phyloP scores from a whole-genome alignment of 2,113 vertebrate genomes.

The Colinus virginianus region DNA sequence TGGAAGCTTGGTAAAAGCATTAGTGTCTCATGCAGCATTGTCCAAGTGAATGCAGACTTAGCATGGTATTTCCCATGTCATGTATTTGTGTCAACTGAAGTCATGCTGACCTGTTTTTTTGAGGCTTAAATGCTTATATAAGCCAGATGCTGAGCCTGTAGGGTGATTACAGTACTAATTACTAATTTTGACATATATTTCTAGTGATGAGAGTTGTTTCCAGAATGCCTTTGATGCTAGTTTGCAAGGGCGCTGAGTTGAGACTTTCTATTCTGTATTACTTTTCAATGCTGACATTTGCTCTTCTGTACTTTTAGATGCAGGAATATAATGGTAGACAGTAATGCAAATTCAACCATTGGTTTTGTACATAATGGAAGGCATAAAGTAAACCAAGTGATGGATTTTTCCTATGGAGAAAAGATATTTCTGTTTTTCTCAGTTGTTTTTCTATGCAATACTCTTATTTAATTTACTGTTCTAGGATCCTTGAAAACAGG shows the following conservation, averaged over 20 bases:
- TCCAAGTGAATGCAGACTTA: not conserved
- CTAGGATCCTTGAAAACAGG: not conserved
- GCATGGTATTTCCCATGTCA: not conserved
- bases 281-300: not conserved
- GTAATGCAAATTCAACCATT: slow-evolving; percentile 9
- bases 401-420: slow-evolving; percentile 35
- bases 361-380: slow-evolving; percentile 22
- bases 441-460: slow-evolving; percentile 2
- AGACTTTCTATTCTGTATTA: not conserved
- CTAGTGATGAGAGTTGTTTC: slow-evolving; percentile 14
- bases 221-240: slow-evolving; percentile 23
- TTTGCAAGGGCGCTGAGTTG: not conserved
- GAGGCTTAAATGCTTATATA: slow-evolving; percentile 10
- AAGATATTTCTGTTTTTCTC: slow-evolving; percentile 26
- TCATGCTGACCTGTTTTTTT: slow-evolving; percentile 30
- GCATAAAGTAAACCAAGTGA: not conserved
- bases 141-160: slow-evolving; percentile 19
- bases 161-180: slow-evolving; percentile 55
- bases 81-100: slow-evolving; percentile 1
- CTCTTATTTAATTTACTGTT: slow-evolving; percentile 32
- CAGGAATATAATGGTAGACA: not conserved
- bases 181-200: slow-evolving; percentile 31
- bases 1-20: not conserved
- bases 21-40: not conserved
- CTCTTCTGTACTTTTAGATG: slow-evolving; percentile 14